Evolutionary conservation across 2,888 invertebrate genomes (phyloP).

Genomic region (Apodemia mormo): DNA sequence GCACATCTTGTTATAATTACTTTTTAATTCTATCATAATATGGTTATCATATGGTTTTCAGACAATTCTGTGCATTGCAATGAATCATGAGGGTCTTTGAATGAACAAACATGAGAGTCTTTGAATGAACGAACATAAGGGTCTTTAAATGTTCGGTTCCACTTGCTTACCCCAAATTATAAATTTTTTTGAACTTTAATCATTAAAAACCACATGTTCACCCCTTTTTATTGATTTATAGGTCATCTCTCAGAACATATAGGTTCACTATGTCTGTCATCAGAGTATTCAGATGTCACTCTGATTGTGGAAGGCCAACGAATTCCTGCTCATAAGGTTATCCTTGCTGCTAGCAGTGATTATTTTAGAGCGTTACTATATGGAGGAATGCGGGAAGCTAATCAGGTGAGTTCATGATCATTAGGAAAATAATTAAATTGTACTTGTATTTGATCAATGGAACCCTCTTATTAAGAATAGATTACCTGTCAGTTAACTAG

Average conservation of each 20-base stretch:
- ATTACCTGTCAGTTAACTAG: not conserved
- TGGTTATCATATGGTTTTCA: too few relatives aligned
- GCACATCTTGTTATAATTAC: too few relatives aligned
- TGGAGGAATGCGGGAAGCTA: slow-evolving; percentile 89
- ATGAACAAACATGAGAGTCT: too few relatives aligned
- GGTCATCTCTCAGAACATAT: slow-evolving; percentile 92
- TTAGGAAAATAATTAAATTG: not conserved
- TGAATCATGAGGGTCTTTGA: too few relatives aligned
- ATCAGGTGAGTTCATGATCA: slow-evolving; percentile 63
- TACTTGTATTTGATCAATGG: not conserved
- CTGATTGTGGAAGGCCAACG: slow-evolving; percentile 90
- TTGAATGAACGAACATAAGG: too few relatives aligned
- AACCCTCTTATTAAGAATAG: not conserved
- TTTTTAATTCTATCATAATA: too few relatives aligned
- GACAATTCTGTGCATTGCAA: too few relatives aligned
- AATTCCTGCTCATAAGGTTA: slow-evolving; percentile 84
- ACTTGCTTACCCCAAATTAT: too few relatives aligned
- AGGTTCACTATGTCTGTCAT: slow-evolving; percentile 91
- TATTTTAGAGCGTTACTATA: slow-evolving; percentile 94
- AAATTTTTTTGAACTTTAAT: too few relatives aligned
- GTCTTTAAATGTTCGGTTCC: too few relatives aligned
- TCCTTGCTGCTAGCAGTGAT: slow-evolving; percentile 96
- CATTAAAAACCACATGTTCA: too few relatives aligned
- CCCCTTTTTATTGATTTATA: slow-evolving; percentile 35
- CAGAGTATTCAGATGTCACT: slow-evolving; percentile 95